Evolutionary conservation across 2,113 vertebrate species (phyloP), one percentile per base, ranked within the genome.

Genomic region (Glaucidium brasilianum): DNA sequence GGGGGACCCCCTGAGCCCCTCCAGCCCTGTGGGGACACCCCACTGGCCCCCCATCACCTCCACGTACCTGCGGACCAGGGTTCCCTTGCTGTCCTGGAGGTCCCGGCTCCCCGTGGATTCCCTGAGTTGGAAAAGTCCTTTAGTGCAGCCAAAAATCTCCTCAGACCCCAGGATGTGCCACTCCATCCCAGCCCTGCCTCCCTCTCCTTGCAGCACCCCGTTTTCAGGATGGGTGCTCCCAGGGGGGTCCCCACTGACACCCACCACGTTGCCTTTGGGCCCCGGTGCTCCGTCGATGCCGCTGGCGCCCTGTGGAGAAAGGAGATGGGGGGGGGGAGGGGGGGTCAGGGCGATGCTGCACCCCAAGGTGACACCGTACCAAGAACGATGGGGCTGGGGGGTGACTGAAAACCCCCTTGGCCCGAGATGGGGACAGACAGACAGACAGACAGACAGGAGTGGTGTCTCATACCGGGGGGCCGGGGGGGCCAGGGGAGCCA

Each of bases 31-130:
- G 29, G 62, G 43, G 30, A 60, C 35, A 22, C 20, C 35, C 11
- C 29, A 2, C 2, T 7, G 32, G 27, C 43, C 12, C 47, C 50
- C 34, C 23, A 12, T 45, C n/a, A 9, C 5, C 29, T 34, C 35
- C 29, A 77, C 50, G 26, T 97, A 99, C 99, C 98, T 99, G 99
- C 10, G 97, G 93, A 47, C 99, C 99, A 4, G 99, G 99, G 88
- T 98, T 99, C 64, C 99, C 99, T 88, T 99, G 99, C 88, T 99
- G 99, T 71, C 99, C 99, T 1, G 98, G 97, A 23, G 99, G 98
- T 7, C 99, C 99, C 1, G 98, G 94, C 55, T 99, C 99, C 96
- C 99, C 99, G 11, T 96, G 91, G 69, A 98, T 98, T 58, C 99
- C 99, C 99, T 99, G 92, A 9, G 7, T 43, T 43, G 15, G 8